Base-by-base conservation (phyloP, 2,888 invertebrate species). In the Macrophya annulata region DNA sequence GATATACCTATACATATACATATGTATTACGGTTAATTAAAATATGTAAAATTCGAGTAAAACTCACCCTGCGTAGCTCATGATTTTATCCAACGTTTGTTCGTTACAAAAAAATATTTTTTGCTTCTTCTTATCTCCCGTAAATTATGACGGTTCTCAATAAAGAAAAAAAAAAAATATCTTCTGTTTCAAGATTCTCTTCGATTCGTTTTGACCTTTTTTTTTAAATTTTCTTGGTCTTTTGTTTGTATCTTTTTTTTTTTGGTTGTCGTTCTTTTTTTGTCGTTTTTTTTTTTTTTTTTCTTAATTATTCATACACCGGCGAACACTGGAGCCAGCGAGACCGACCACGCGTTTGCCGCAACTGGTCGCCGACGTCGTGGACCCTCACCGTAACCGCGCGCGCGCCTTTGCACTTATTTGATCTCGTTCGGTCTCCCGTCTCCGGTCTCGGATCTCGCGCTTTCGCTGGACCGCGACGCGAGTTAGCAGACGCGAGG, bases 331-430 rank as follows among this genome's bases (percentile, higher is more conserved):
- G 21, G 71, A 25, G 83, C 68, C 65, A 83, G 71, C 45, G 81
- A 81, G 43, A 62, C 81, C 81, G 71, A 83, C 83, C 83, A 71
- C 83, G 71, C 83, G 83, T 83, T 68, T 68, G 83, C 83, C 83
- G 83, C 83, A 83, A 83, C 83, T 83, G 83, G 71, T 68, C 68
- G 31, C 45, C 51, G 43, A 45, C 71, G 68, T 83, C 65, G 68
- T 65, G 48, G 71, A 48, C 83, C 31, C 45, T 45, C 45, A 62
- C n/a, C 31, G 31, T 62, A 31, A 68, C 48, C 81, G 81, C 51
- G 81, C 81, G 83, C 83, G 83, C 83, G 83, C 83, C 68, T 81
- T 81, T 62, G 62, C 81, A 81, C 81, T 81, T 62, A 59, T 81
- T 81, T 62, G 81, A 62, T 81, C 81, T 81, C 81, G 59, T 81